Evolutionary conservation across 2,888 invertebrate genomes (phyloP).

Genomic region (Synanthedon vespiformis): DNA sequence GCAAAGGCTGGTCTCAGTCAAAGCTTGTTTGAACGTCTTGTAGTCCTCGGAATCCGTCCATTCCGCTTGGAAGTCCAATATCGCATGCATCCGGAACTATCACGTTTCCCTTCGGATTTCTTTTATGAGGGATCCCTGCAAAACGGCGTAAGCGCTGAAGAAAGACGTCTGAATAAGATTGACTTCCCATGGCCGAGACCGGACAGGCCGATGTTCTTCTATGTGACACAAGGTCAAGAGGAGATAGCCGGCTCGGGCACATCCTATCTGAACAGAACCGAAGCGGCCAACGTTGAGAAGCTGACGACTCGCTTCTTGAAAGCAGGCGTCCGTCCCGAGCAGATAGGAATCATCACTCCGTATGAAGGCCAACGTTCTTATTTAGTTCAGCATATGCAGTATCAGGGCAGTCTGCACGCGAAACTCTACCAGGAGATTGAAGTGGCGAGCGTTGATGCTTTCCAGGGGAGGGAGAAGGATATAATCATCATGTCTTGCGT

Average conservation of each 20-base stretch:
- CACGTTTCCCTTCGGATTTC: slow-evolving; percentile 98
- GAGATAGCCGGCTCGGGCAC: slow-evolving; percentile 99
- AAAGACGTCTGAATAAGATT: slow-evolving; percentile 87
- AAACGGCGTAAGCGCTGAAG: slow-evolving; percentile 98
- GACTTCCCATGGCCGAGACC: slow-evolving; percentile 98
- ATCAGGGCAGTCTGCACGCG: slow-evolving; percentile 95
- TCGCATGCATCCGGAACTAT: slow-evolving; percentile 98
- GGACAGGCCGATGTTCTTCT: slow-evolving; percentile 99
- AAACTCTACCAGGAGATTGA: slow-evolving; percentile 98
- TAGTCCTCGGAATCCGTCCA: slow-evolving; percentile 96
- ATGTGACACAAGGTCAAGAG: slow-evolving; percentile 97
- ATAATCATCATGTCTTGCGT: slow-evolving; percentile 99
- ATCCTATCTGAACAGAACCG: slow-evolving; percentile 97
- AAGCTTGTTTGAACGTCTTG: slow-evolving; percentile 95
- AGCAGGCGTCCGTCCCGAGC: slow-evolving; percentile 95
- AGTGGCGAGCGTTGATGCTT: slow-evolving; percentile 99
- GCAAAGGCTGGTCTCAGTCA: slow-evolving; percentile 97
- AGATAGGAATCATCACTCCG: slow-evolving; percentile 98
- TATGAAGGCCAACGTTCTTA: slow-evolving; percentile 99
- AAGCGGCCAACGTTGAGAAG: slow-evolving; percentile 98
- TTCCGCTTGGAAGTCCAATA: slow-evolving; percentile 98
- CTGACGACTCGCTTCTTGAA: slow-evolving; percentile 94
- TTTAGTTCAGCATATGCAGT: slow-evolving; percentile 98
- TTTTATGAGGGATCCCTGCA: slow-evolving; percentile 99
- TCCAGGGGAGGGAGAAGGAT: slow-evolving; percentile 99